These are phyloP conservation scores for Saccostrea cuccullata DNA, from an alignment of 1,140 invertebrate species.

Conservation along the genomic window DNA sequence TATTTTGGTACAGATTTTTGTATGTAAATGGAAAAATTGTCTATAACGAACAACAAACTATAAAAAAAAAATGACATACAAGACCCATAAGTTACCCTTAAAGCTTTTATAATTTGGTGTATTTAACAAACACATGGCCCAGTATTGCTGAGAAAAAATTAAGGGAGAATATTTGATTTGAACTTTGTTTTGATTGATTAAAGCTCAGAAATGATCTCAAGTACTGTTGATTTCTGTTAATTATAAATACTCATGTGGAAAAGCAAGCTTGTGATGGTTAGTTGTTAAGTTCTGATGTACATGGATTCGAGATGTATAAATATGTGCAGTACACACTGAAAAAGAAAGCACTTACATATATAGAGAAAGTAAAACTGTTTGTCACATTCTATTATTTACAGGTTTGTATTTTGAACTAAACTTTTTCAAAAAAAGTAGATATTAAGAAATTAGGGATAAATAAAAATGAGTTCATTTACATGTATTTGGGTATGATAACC, in stretches of 20 bases:
- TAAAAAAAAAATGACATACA: background rate
- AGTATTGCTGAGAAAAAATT: background rate
- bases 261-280: background rate
- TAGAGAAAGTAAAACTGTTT: too few species aligned
- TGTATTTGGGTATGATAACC: too few species aligned
- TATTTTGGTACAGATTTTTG: background rate
- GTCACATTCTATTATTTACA: too few species aligned
- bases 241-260: background rate
- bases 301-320: too few species aligned
- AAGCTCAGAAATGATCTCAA: slow-evolving; percentile 20
- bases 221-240: slow-evolving; percentile 26
- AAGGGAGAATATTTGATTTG: background rate
- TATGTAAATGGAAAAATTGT: background rate
- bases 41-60: background rate
- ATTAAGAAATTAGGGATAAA: too few species aligned
- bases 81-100: background rate
- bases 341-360: too few species aligned
- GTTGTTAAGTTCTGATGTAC: background rate
- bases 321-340: too few species aligned
- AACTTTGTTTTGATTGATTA: slow-evolving; percentile 12
- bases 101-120: background rate
- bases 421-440: too few species aligned
- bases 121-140: background rate
- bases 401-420: too few species aligned
- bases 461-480: too few species aligned